Conservation (phyloP, 2,888 invertebrate species). For the Drosophila macrospina region DNA sequence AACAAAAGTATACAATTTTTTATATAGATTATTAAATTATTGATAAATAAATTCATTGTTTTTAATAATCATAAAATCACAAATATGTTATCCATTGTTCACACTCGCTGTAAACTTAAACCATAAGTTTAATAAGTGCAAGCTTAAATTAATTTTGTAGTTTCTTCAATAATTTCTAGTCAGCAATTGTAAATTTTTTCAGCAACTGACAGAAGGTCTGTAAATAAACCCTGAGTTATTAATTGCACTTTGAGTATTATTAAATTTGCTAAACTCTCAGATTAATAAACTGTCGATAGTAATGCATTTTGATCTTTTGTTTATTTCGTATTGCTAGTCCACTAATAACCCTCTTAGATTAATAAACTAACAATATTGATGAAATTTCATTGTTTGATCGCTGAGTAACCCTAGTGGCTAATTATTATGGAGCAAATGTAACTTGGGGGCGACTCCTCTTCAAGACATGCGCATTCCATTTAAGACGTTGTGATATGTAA, state of each 20-base stretch:
- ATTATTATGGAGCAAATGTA: slow-evolving; percentile 45
- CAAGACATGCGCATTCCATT: slow-evolving; percentile 44
- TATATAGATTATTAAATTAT: too few relatives aligned
- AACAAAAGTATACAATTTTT: too few relatives aligned
- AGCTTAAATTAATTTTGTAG: too few relatives aligned
- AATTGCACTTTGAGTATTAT: slow-evolving; percentile 1
- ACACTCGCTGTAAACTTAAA: too few relatives aligned
- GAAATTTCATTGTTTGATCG: slow-evolving; percentile 5
- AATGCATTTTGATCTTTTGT: slow-evolving; percentile 1
- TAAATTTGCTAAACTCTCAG: slow-evolving; percentile 9
- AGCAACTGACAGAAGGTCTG: not conserved
- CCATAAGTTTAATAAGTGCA: too few relatives aligned
- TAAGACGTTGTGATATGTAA: slow-evolving; percentile 23
- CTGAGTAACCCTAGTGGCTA: slow-evolving; percentile 10
- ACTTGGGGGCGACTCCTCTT: slow-evolving; percentile 17
- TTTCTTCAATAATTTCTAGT: too few relatives aligned
- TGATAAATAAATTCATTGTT: too few relatives aligned
- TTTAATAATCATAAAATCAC: too few relatives aligned
- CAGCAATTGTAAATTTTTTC: too few relatives aligned
- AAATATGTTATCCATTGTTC: too few relatives aligned
- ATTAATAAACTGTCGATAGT: not conserved
- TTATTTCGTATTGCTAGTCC: not conserved
- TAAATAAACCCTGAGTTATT: not conserved
- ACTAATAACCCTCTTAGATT: slow-evolving; percentile 6
- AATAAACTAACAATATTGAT: too few relatives aligned